Base-by-base conservation (phyloP, 2,113 vertebrate genomes). In the Hiodon tergisus region DNA sequence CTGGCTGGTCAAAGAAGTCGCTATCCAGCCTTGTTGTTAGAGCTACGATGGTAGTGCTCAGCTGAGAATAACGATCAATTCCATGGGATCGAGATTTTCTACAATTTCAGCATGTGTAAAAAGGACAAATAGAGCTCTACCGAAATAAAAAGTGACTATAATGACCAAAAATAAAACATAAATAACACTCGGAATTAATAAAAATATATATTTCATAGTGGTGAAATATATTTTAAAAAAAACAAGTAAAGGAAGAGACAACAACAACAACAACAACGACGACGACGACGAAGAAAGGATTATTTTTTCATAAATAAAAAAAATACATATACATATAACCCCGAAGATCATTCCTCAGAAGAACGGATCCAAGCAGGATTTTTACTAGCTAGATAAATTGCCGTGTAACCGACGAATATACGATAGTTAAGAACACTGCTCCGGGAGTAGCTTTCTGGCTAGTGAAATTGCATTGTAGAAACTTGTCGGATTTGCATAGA, bases 1-100 rank as follows among this genome's bases (percentile, higher is more conserved):
- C 84, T 81, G 82, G 88, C 83, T 68, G 92, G 91, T 89, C 90
- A 91, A 90, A 92, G 90, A 89, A 93, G 89, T 91, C 91, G 90
- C 87, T 88, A 86, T 79, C 86, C 83, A 89, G 90, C 85, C 86
- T 87, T 80, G 90, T 85, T 85, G 89, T 87, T 83, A 88, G 89
- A 87, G 85, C 87, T 81, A 85, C 80, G 82, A 80, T 5, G 85
- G 83, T 84, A 86, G 82, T 81, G 80, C 83, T 79, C 83, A 66
- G 80, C 82, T 66, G 76, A 73, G 65, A 66, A 50, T 60, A 61
- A 62, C 72, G 73, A 54, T 77, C 63, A 73, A 17, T 72, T 69
- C 71, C 47, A 17, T 62, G 71, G 76, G 71, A 77, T 78, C 71
- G 57, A 17, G 61, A 55, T 73, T 69, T 67, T 53, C 53, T 62